Percentiles rank a stretch among this genome's conserved stretches.
Conservation (phyloP, 2,888 invertebrate species). For the Trissoscelio sp. region DNA sequence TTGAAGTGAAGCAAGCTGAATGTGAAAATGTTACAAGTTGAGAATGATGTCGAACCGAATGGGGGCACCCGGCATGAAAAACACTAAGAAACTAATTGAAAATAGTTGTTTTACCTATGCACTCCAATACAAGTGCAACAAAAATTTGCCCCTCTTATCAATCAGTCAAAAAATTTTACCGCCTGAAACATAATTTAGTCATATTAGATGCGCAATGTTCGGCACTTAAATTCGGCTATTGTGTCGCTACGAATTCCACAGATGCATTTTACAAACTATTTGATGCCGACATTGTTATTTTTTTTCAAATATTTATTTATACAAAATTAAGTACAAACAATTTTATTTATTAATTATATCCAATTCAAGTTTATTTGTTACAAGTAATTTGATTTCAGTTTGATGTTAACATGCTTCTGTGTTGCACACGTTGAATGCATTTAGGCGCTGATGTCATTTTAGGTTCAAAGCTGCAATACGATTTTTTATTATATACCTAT, state of each 20-base stretch:
- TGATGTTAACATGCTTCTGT: constrained; percentile 25
- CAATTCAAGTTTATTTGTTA: too few relatives aligned
- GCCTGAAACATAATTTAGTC: constrained; percentile 82
- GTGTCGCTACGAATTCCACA: constrained; percentile 58
- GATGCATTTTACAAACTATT: neutral
- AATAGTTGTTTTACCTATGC: constrained; percentile 79
- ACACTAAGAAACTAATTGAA: constrained; percentile 65
- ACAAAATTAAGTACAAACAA: too few relatives aligned
- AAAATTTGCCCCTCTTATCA: constrained; percentile 78
- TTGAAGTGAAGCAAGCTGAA: constrained; percentile 57
- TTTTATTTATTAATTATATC: too few relatives aligned
- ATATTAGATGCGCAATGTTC: constrained; percentile 42
- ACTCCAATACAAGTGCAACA: constrained; percentile 78
- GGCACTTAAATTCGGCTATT: constrained; percentile 2
- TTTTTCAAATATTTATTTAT: too few relatives aligned
- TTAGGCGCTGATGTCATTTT: constrained; percentile 26
- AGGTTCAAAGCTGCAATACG: too few relatives aligned
- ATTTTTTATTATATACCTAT: too few relatives aligned
- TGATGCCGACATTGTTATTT: too few relatives aligned
- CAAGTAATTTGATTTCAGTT: too few relatives aligned
- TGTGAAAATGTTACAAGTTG: constrained; percentile 37
- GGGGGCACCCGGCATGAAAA: constrained; percentile 68
- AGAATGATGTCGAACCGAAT: constrained; percentile 52
- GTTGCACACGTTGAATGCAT: constrained; percentile 32
- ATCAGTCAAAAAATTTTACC: constrained; percentile 80